Percentiles rank a stretch among this genome's conserved stretches.
phyloP scores from a whole-genome alignment of 2,888 invertebrate species.

The Protonemura montana region DNA sequence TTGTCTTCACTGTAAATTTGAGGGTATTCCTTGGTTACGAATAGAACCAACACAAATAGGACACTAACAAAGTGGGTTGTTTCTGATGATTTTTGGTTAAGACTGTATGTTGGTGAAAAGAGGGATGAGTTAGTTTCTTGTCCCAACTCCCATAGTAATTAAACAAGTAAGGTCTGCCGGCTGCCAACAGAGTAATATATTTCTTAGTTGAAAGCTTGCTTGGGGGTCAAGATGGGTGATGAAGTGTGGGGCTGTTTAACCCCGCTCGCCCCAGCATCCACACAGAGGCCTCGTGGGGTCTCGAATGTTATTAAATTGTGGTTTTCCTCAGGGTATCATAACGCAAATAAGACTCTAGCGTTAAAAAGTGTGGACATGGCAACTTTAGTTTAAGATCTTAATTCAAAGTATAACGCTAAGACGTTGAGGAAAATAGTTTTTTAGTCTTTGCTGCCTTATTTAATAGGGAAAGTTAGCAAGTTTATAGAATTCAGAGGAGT shows the following conservation, averaged over 20 bases:
- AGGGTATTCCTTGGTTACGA: too few relatives aligned
- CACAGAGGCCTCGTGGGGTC: slow-evolving; percentile 32
- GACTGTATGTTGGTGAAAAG: neutral
- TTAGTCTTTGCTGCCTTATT: slow-evolving; percentile 34
- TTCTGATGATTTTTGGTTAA: neutral
- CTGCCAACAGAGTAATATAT: slow-evolving; percentile 47
- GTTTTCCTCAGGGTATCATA: slow-evolving; percentile 47
- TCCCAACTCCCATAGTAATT: slow-evolving; percentile 47
- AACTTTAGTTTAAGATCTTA: slow-evolving; percentile 40
- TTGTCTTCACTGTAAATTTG: too few relatives aligned
- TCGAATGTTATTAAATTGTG: slow-evolving; percentile 49
- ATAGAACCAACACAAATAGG: too few relatives aligned
- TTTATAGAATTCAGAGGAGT: slow-evolving; percentile 35
- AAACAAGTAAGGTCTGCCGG: slow-evolving; percentile 45
- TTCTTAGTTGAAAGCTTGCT: slow-evolving; percentile 47
- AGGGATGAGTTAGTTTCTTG: slow-evolving; percentile 25
- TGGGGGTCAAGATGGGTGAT: slow-evolving; percentile 43
- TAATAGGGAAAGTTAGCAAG: slow-evolving; percentile 39
- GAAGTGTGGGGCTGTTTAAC: slow-evolving; percentile 21
- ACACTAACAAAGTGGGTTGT: neutral
- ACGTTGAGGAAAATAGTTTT: slow-evolving; percentile 31
- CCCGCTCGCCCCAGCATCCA: slow-evolving; percentile 16
- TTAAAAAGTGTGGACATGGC: slow-evolving; percentile 45
- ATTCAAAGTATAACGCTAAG: neutral
- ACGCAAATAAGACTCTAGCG: slow-evolving; percentile 40